Conservation (phyloP, 2,797 vertebrate species). For the Macrochelys suwanniensis region DNA sequence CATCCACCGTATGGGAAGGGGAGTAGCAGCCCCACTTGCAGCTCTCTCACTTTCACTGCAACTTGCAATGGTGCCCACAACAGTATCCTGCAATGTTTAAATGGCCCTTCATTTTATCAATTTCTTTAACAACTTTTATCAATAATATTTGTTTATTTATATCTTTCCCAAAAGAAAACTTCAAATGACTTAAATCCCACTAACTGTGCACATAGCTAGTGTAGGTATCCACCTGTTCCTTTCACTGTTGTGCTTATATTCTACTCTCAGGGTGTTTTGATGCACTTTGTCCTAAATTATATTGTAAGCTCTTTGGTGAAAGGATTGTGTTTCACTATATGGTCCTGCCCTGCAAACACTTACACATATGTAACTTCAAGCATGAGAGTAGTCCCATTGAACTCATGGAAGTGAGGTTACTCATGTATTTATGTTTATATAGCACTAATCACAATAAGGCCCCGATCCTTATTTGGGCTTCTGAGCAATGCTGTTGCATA, state of each 20-base stretch:
- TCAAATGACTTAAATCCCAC: neutral
- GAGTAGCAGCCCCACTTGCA: neutral
- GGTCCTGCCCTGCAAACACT: neutral
- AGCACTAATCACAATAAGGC: neutral
- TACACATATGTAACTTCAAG: neutral
- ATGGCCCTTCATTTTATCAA: neutral
- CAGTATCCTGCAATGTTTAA: neutral
- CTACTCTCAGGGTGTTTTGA: neutral
- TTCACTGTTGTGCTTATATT: neutral
- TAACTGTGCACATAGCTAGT: neutral
- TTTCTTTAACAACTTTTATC: neutral
- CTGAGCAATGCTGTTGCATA: neutral
- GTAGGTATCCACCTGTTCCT: neutral
- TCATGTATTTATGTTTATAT: neutral
- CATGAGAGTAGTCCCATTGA: neutral
- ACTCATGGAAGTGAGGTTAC: neutral
- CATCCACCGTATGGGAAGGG: neutral
- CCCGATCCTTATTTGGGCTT: neutral
- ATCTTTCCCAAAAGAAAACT: neutral
- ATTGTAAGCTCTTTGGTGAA: neutral
- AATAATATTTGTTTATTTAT: neutral
- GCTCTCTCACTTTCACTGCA: neutral
- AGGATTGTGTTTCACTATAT: neutral
- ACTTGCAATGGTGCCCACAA: neutral
- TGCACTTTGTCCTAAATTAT: neutral